Base-by-base conservation (phyloP, 2,113 vertebrate species). In the Lepus timidus region DNA sequence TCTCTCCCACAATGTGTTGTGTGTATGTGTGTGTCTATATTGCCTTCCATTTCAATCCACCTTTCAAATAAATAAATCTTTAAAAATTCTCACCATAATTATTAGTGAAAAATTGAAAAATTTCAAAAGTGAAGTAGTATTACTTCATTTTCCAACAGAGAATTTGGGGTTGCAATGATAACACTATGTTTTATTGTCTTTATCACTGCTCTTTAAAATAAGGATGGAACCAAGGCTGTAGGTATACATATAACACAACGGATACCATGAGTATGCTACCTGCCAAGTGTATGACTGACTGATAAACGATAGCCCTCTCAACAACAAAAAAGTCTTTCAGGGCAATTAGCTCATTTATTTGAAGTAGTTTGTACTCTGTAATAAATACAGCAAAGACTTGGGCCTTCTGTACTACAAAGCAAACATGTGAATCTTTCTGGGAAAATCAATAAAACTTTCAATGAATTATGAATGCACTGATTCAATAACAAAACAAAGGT, bases 371-470 rank as follows among this genome's bases (percentile, higher is more conserved):
- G 20, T 76, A 29, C 2, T 29, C 85, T 75, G 61, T 76, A 88
- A 88, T 29, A 93, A 82, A 85, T 31, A 85, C 2, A 64, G 39
- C 25, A 81, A 80, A 88, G 85, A 33, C 3, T 1, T 51, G 3
- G 17, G 23, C 11, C 70, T 51, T 84, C 39, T 88, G 83, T 81
- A 82, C 27, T 74, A 80, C 6, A 20, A 80, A 88, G 29, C 8
- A 94, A 93, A 62, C 36, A 74, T 1, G 5, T 39, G 6, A 73
- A 71, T 93, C 58, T 83, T 68, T 83, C 52, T 78, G 65, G 31
- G 19, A 83, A 90, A 92, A 94, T 62, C 2, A 80, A 3, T 61
- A 88, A 86, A 5, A 90, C 13, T 75, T 93, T 81, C 27, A 81
- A 19, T 68, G 27, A 78, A 93, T 13, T 61, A 88, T 65, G 36